phyloP scores from a whole-genome alignment of 2,888 invertebrate species.

The Trichacis sp. region DNA sequence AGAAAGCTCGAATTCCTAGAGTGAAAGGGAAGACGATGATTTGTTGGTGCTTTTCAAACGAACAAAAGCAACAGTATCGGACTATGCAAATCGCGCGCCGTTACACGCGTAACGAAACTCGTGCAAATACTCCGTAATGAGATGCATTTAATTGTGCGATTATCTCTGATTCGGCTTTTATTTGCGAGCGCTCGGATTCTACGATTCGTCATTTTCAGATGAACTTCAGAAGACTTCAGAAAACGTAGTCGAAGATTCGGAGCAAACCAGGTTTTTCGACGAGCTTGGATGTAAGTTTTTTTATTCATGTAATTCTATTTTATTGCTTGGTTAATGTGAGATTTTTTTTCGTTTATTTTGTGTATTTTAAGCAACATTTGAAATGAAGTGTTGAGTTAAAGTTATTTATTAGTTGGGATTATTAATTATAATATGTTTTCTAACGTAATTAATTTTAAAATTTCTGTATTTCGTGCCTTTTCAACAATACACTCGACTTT shows the following conservation, averaged over 20 bases:
- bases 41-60: background rate
- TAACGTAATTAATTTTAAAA: no score
- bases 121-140: background rate
- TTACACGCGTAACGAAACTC: background rate
- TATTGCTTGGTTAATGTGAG: no score
- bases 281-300: constrained; percentile 63
- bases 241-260: constrained; percentile 49
- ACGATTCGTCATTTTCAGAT: constrained; percentile 17
- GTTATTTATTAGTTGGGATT: no score
- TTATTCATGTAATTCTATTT: no score
- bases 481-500: no score
- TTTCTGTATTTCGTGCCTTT: no score
- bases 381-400: no score
- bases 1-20: constrained; percentile 5
- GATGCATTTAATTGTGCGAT: background rate
- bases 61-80: constrained; percentile 8
- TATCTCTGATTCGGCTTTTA: background rate
- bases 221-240: constrained; percentile 20
- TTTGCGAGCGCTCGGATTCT: background rate
- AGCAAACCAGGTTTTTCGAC: constrained; percentile 62
- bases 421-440: no score
- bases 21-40: constrained; percentile 7
- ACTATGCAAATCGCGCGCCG: background rate
- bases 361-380: no score
- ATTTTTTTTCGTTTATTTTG: no score